Evolutionary conservation across 2,113 vertebrate genomes (phyloP), one percentile per base, ranked within the genome.

Genomic region (Oncorhynchus clarkii): DNA sequence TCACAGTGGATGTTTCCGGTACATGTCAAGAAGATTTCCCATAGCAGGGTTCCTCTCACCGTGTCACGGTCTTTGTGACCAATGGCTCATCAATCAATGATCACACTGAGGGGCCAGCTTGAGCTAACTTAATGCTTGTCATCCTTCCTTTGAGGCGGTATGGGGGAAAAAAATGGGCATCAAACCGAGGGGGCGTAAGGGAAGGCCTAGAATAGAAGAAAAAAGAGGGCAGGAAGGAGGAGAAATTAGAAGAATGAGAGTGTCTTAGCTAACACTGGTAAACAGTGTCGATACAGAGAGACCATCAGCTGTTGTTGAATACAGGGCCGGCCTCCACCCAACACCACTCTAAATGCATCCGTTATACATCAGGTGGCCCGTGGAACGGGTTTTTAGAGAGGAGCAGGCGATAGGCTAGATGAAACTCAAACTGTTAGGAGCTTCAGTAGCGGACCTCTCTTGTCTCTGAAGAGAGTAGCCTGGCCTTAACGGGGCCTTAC

Each of bases 1-100:
- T 78, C 85, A 80, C 79, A 14, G 79, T 1, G 45, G 81, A 71
- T 76, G 81, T 80, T 91, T 90, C 89, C 88, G 83, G 84, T 88
- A 84, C 68, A 76, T 72, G 79, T 82, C 74, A 72, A 73, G 75
- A 70, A 72, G 74, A 79, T 64, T 34, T 67, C 70, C 62, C 48
- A 76, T 59, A 71, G 82, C 82, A 31, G 87, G 78, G 83, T 75
- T 75, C 54, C 86, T 80, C 82, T 81, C 86, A 77, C 71, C 18
- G 73, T 77, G 78, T 82, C 64, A 74, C 66, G 79, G 73, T 62
- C 75, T 80, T 84, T 87, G 78, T 82, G 81, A 83, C 72, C n/a
- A 60, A 71, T 78, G 74, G 69, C 74, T 45, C 84, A 90, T 91
- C 82, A 86, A 90, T 91, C 88, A 87, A 13, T 22, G 74, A 73